A percentile compares a stretch with the other conserved stretches of the same genome.
phyloP scores from a whole-genome alignment of 2,113 vertebrate genomes.

The Zapornia atra region DNA sequence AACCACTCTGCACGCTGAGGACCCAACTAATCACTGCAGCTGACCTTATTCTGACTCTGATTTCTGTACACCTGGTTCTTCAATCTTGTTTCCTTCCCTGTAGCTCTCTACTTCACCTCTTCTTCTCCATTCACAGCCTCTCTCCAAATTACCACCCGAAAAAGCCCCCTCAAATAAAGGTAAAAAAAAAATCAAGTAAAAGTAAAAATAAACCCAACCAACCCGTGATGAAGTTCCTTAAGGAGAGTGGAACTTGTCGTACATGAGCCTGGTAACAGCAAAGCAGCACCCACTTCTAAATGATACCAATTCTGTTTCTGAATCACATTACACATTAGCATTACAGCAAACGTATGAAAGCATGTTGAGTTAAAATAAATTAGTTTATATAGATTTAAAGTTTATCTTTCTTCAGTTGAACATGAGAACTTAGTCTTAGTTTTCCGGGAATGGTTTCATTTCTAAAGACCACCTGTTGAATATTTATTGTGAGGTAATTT shows the following conservation, averaged over 20 bases:
- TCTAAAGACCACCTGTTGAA: not conserved
- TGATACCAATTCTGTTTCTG: not conserved
- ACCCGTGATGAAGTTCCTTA: not conserved
- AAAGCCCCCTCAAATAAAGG: not conserved
- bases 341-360: not conserved
- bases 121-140: not conserved
- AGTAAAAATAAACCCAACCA: not conserved
- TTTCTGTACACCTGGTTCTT: not conserved
- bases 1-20: fast-evolving
- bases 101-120: not conserved
- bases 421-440: not conserved
- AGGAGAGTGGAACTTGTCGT: not conserved
- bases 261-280: not conserved
- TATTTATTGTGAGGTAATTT: not conserved
- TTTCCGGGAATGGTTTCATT: not conserved
- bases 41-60: not conserved
- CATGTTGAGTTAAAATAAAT: not conserved
- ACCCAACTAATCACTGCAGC: not conserved
- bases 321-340: not conserved
- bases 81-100: not conserved
- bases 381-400: not conserved
- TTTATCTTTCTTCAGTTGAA: not conserved
- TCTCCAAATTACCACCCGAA: not conserved
- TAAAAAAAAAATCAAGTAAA: not conserved
- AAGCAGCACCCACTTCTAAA: not conserved